Evolutionary conservation across 2,888 invertebrate genomes (phyloP), one percentile per base, ranked within the genome.

Genomic region (Oxycera nigricornis): DNA sequence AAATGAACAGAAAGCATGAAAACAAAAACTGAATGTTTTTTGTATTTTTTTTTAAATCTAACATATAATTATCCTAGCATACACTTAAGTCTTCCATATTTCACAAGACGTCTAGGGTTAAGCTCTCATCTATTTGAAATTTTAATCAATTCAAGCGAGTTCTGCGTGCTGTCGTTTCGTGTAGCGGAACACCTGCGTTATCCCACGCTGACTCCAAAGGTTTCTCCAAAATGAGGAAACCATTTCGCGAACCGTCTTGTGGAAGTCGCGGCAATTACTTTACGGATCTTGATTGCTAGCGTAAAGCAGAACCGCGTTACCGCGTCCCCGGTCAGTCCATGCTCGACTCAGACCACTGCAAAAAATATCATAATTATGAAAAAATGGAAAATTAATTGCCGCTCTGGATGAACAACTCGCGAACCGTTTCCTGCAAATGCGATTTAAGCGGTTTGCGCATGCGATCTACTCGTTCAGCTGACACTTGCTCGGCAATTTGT

Each of bases 161-260:
- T 31, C 22, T 55, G 22, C 55, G 26, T 28, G 17, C 28, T 22
- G 39, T 39, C 6, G 41, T 17, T 46, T 46, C n/a, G 24, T 30
- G 9, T 41, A 55, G 52, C 55, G 70, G 31, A 52, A 70, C 70
- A 70, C 70, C 52, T 70, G 70, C 70, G 31, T 22, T 70, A 70
- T 52, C 70, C 70, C 70, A 70, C 70, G 52, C 70, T 70, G 70
- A 68, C 52, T 68, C 62, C 22, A 50, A 17, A 68, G 30, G 50
- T n/a, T 50, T 68, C 52, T 17, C 30, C 68, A 68, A 68, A 50
- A 50, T 28, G 50, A 68, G 52, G 52, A 68, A 68, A 68, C 52
- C 50, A 30, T 68, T n/a, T 9, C 26, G 30, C 17, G 30, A 39
- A 6, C 62, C 30, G 35, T 61, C 17, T 1, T 31, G 17, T 39